Evolutionary conservation across 2,113 vertebrate genomes (phyloP).

Genomic region (Calonectris borealis): DNA sequence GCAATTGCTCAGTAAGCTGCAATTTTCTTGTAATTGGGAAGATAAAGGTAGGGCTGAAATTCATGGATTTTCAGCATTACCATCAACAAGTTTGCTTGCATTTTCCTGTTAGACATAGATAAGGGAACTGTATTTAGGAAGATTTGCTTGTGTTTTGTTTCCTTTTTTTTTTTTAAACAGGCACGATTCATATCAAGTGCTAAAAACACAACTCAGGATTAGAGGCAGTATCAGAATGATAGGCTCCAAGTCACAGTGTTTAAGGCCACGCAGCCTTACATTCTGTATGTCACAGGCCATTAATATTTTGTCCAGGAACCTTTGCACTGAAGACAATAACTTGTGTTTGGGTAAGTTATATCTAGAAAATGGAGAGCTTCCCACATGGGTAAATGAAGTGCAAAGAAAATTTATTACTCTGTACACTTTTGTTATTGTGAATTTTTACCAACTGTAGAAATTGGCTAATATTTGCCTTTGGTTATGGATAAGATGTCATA

Average conservation of each 20-base stretch:
- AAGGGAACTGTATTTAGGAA: neutral
- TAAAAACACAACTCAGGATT: neutral
- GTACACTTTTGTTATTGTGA: neutral
- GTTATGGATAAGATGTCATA: neutral
- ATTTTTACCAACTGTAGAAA: neutral
- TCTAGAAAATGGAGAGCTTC: neutral
- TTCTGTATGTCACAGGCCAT: neutral
- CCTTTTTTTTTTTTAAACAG: neutral
- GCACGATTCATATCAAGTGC: neutral
- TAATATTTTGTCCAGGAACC: neutral
- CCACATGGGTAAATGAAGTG: neutral
- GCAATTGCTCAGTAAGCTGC: neutral
- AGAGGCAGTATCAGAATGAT: neutral
- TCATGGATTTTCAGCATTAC: neutral
- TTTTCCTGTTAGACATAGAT: neutral
- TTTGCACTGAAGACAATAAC: neutral
- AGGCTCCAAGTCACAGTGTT: neutral
- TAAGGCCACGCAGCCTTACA: neutral
- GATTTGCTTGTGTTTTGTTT: neutral
- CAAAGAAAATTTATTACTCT: neutral
- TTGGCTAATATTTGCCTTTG: neutral
- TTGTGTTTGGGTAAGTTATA: neutral
- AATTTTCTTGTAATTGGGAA: neutral
- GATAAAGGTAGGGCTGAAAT: neutral
- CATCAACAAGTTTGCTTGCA: neutral